Evolutionary conservation across 2,113 vertebrate species (phyloP).

Genomic region (Rhombomys opimus): DNA sequence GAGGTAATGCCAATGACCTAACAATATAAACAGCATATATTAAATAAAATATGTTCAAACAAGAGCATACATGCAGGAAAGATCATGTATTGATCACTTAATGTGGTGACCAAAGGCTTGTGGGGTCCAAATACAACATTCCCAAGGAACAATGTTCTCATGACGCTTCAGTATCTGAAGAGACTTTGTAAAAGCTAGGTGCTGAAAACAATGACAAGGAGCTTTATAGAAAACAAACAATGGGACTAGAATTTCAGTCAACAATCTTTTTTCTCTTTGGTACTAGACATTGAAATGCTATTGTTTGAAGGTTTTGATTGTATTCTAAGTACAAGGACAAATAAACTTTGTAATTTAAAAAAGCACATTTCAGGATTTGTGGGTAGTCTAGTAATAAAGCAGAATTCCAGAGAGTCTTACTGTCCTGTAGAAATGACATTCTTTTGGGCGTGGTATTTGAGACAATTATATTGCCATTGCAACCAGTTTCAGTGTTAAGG

Average conservation of each 20-base stretch:
- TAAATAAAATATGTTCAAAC: slow-evolving; percentile 23
- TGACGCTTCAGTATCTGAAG: slow-evolving; percentile 1
- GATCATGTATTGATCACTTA: not conserved
- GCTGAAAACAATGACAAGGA: not conserved
- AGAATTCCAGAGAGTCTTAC: not conserved
- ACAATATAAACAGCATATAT: not conserved
- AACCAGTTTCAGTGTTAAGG: not conserved
- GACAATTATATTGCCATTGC: not conserved
- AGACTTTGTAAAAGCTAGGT: not conserved
- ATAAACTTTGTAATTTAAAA: not conserved
- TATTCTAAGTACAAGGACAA: slow-evolving; percentile 7
- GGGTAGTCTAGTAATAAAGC: slow-evolving; percentile 1
- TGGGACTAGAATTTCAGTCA: not conserved
- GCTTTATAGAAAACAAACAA: not conserved
- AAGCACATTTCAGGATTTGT: slow-evolving; percentile 22
- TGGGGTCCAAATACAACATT: not conserved
- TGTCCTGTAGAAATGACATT: not conserved
- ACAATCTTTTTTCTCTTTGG: slow-evolving; percentile 36
- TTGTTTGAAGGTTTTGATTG: not conserved
- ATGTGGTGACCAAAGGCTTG: not conserved
- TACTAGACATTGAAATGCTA: not conserved
- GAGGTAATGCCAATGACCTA: not conserved
- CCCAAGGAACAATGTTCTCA: not conserved
- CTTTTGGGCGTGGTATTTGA: not conserved
- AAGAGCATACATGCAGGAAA: slow-evolving; percentile 6